Evolutionary conservation across 1,140 invertebrate species (phyloP).

Genomic region (Rhizoglyphus robini): DNA sequence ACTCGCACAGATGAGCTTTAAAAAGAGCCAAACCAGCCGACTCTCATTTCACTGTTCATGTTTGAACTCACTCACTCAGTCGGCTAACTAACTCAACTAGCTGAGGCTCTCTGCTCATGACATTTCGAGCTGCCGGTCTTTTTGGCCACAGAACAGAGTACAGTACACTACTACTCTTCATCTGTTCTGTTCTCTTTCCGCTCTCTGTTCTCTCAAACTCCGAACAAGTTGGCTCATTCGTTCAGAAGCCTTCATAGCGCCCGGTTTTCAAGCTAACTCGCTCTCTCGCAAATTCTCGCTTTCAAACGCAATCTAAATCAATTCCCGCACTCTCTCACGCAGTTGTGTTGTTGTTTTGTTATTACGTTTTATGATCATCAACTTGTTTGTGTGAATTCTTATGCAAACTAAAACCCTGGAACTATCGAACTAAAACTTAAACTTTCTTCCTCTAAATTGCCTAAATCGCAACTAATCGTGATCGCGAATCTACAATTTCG

Average conservation of each 20-base stretch:
- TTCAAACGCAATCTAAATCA: neutral
- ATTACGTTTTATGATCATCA: no score
- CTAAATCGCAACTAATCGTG: neutral
- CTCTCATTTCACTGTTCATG: neutral
- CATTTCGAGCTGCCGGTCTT: neutral
- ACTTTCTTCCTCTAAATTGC: no score
- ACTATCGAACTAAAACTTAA: no score
- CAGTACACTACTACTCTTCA: neutral
- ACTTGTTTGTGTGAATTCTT: no score
- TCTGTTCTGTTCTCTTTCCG: neutral
- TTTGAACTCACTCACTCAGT: neutral
- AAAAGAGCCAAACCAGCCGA: no score
- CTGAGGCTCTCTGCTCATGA: neutral
- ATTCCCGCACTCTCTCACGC: neutral
- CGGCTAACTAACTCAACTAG: neutral
- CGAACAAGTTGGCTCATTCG: no score
- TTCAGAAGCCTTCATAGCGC: no score
- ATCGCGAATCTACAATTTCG: neutral
- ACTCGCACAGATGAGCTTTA: no score
- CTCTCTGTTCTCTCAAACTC: neutral
- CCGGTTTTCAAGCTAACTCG: no score
- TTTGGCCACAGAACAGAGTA: neutral
- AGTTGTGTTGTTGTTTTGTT: no score
- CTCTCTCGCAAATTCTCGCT: neutral
- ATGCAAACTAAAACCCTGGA: no score